These are phyloP conservation scores for Sandelia bainsii DNA, from an alignment of 2,797 vertebrate genomes.

Conservation along the genomic window DNA sequence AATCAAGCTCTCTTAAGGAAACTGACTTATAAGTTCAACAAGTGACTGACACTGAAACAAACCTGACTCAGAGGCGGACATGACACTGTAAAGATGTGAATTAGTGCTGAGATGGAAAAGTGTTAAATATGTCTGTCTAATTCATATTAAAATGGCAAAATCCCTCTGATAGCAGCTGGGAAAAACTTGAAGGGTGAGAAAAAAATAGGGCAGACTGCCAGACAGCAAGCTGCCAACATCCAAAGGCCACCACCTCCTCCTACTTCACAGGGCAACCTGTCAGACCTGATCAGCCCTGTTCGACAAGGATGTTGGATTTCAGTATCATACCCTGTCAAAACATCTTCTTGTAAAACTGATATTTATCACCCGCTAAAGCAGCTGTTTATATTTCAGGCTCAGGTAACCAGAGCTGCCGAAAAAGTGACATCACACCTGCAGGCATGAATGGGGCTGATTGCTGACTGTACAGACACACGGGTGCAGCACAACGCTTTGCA, in stretches of 20 bases:
- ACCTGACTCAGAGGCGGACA: neutral
- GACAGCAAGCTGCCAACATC: constrained; percentile 51
- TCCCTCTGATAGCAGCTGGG: constrained; percentile 43
- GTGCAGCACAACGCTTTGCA: neutral
- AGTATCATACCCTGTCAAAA: constrained; percentile 44
- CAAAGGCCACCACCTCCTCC: neutral
- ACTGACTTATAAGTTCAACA: constrained; percentile 25
- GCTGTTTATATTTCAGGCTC: neutral
- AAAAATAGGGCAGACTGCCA: constrained; percentile 42
- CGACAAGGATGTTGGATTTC: constrained; percentile 43
- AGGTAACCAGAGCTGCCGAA: neutral
- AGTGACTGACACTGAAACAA: constrained; percentile 25
- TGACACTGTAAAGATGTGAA: neutral
- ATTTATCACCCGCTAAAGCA: neutral
- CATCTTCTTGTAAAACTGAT: constrained; percentile 1
- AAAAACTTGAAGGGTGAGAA: constrained; percentile 30
- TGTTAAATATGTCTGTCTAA: constrained; percentile 13
- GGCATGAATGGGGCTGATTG: constrained; percentile 17
- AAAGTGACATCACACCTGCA: constrained; percentile 25
- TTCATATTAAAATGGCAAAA: constrained; percentile 30
- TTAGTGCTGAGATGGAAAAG: neutral
- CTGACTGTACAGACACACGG: neutral
- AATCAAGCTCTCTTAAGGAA: neutral
- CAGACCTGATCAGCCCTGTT: constrained; percentile 64
- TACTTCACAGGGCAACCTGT: constrained; percentile 47